A percentile compares a stretch with the other conserved stretches of the same genome.
These are phyloP conservation scores for Ramphastos sulfuratus DNA, from an alignment of 2,113 vertebrate genomes.

Conservation along the genomic window DNA sequence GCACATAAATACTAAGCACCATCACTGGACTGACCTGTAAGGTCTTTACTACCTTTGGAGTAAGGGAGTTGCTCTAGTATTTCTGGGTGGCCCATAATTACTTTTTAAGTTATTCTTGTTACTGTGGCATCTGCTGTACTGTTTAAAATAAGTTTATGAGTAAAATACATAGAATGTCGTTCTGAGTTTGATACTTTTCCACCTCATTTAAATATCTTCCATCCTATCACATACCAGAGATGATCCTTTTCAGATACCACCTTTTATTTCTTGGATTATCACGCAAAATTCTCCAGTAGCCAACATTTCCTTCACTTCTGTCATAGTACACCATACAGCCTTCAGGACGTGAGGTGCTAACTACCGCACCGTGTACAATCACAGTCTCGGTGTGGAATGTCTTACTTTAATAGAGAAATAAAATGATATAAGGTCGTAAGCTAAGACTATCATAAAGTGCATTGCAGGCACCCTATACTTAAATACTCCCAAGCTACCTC, in stretches of 20 bases:
- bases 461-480: conserved; percentile 72
- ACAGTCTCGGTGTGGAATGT: conserved; percentile 25
- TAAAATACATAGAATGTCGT: neutral
- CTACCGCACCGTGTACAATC: neutral
- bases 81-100: conserved; percentile 2
- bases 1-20: neutral
- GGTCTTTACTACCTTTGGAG: conserved; percentile 27
- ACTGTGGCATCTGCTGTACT: neutral
- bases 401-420: conserved; percentile 78
- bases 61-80: neutral
- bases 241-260: neutral
- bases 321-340: neutral
- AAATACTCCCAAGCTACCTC: conserved; percentile 75
- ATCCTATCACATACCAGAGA: neutral
- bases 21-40: neutral
- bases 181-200: neutral
- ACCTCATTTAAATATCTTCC: neutral
- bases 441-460: conserved; percentile 74
- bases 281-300: neutral
- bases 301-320: neutral
- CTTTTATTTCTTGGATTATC: conserved; percentile 16
- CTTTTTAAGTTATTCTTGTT: neutral
- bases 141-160: neutral
- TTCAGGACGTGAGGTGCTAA: conserved; percentile 40
- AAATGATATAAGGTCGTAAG: conserved; percentile 74